Evolutionary conservation across 1,140 invertebrate species (phyloP).

Genomic region (Drosophila nannoptera): DNA sequence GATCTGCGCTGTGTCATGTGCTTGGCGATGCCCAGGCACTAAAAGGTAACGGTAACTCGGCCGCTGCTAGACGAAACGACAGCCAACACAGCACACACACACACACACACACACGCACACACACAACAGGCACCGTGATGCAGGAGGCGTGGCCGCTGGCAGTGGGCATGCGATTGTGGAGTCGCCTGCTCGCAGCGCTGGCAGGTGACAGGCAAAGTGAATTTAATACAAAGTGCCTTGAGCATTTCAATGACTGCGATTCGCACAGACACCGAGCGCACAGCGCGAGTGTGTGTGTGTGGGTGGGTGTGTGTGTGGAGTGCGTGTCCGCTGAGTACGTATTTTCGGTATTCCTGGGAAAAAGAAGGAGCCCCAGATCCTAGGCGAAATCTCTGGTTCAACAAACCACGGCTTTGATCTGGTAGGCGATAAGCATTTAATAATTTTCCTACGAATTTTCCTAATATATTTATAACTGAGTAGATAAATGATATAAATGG

Average conservation of each 20-base stretch:
- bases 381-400: neutral
- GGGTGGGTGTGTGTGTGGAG: slow-evolving; percentile 14
- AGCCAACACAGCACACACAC: neutral
- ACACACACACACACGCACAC: too few relatives aligned
- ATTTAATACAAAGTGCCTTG: slow-evolving; percentile 60
- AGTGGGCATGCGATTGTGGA: neutral
- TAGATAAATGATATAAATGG: too few relatives aligned
- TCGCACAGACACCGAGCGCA: slow-evolving; percentile 5
- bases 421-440: neutral
- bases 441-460: too few relatives aligned
- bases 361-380: slow-evolving; percentile 16
- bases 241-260: slow-evolving; percentile 51
- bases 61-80: slow-evolving; percentile 8
- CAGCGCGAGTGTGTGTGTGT: slow-evolving; percentile 2
- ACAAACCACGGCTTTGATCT: slow-evolving; percentile 10
- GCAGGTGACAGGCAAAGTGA: slow-evolving; percentile 63
- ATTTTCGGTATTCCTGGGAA: slow-evolving; percentile 17
- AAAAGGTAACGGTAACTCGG: slow-evolving; percentile 35
- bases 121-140: neutral
- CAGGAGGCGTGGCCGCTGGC: neutral
- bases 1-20: slow-evolving; percentile 30
- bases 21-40: slow-evolving; percentile 25
- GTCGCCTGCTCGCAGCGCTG: neutral
- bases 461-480: too few relatives aligned
- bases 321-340: slow-evolving; percentile 16